Conservation (phyloP, 2,888 invertebrate species). For the Scaptomyza cyrtandrae region DNA sequence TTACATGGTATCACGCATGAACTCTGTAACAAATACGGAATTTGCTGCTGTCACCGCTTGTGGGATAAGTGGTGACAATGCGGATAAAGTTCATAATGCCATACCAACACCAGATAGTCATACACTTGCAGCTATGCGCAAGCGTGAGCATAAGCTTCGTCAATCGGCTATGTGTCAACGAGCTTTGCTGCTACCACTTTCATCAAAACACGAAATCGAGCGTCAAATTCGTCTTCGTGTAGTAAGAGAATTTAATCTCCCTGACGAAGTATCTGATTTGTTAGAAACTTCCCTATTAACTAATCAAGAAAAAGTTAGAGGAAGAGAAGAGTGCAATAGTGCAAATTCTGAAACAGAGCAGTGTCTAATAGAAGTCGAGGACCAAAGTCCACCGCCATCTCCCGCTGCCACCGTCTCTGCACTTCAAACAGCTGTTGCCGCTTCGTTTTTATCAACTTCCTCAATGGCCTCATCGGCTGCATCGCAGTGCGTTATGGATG, state of each 20-base stretch:
- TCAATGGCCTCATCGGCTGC: conserved; percentile 72
- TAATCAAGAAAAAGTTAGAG: conserved; percentile 61
- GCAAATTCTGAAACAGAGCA: conserved; percentile 79
- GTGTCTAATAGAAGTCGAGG: conserved; percentile 79
- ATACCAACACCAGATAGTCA: conserved; percentile 91
- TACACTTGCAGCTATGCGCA: conserved; percentile 91
- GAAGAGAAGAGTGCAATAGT: conserved; percentile 42
- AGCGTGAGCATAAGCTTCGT: conserved; percentile 93
- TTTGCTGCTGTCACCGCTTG: conserved; percentile 69
- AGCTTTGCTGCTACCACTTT: conserved; percentile 90
- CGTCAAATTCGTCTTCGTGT: conserved; percentile 93
- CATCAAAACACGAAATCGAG: conserved; percentile 91
- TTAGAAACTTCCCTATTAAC: conserved; percentile 86
- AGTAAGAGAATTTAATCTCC: conserved; percentile 96
- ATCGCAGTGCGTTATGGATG: conserved; percentile 70
- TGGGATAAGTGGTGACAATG: conserved; percentile 85
- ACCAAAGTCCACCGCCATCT: conserved; percentile 84
- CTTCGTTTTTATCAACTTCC: conserved; percentile 83
- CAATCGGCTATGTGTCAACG: conserved; percentile 91
- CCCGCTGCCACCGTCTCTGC: conserved; percentile 82
- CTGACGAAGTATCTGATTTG: conserved; percentile 93
- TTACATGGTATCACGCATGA: conserved; percentile 90
- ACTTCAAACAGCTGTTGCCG: conserved; percentile 50
- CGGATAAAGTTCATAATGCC: conserved; percentile 88
- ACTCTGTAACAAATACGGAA: conserved; percentile 75